These are phyloP conservation scores for Terrapene triunguis DNA, from an alignment of 2,113 vertebrate genomes.

Conservation along the genomic window DNA sequence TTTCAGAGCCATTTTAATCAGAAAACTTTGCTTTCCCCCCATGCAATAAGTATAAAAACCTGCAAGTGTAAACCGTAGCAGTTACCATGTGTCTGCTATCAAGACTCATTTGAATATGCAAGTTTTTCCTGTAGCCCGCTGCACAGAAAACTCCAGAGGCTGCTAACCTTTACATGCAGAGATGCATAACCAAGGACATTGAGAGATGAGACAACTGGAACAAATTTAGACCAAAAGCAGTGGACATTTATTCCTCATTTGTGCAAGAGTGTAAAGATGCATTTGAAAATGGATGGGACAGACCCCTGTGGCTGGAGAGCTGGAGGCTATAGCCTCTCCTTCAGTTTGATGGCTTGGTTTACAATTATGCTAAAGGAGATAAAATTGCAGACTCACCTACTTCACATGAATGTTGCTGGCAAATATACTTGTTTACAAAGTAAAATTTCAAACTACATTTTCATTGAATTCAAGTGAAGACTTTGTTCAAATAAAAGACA, in stretches of 20 bases:
- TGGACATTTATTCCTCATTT: conserved; percentile 85
- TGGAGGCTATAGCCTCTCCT: conserved; percentile 63
- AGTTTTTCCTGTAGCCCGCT: background rate
- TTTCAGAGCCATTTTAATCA: background rate
- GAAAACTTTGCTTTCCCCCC: fast-evolving
- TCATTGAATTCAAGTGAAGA: conserved; percentile 80
- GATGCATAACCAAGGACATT: conserved; percentile 14
- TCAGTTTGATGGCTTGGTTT: conserved; percentile 69
- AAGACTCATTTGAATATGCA: fast-evolving
- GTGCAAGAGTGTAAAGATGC: conserved; percentile 82
- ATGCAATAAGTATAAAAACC: fast-evolving
- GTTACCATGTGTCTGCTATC: background rate
- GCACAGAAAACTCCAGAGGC: background rate
- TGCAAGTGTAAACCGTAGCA: fast-evolving
- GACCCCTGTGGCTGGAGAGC: conserved; percentile 61
- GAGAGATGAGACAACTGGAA: conserved; percentile 79
- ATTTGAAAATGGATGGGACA: conserved; percentile 62
- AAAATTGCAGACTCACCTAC: conserved; percentile 77
- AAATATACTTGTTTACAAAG: conserved; percentile 80
- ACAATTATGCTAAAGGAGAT: conserved; percentile 75
- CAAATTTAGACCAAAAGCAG: conserved; percentile 82
- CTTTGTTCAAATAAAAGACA: conserved; percentile 77
- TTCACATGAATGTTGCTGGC: conserved; percentile 77
- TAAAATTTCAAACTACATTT: conserved; percentile 80
- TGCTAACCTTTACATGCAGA: background rate